A percentile compares a stretch with the other conserved stretches of the same genome.
Evolutionary conservation across 2,888 invertebrate genomes (phyloP).

Genomic region (Sycophila texana): DNA sequence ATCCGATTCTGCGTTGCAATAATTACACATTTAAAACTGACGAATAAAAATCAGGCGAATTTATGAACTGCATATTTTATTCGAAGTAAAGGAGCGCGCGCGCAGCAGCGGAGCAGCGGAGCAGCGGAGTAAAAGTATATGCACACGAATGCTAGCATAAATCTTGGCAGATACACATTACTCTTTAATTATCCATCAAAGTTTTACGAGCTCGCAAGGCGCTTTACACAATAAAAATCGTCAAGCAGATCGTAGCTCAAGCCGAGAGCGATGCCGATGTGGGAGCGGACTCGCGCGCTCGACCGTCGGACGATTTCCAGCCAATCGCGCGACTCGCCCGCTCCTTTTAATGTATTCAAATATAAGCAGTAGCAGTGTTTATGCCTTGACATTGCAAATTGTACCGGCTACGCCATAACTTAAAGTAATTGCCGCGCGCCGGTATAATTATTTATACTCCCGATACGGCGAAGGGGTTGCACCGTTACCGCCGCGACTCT

Average conservation of each 20-base stretch:
- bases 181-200: conserved; percentile 57
- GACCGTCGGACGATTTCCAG: conserved; percentile 49
- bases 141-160: conserved; percentile 48
- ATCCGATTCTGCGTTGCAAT: neutral
- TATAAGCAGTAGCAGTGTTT: conserved; percentile 76
- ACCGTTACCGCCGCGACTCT: conserved; percentile 53
- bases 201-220: conserved; percentile 58
- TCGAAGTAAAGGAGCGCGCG: conserved; percentile 6
- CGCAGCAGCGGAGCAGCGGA: conserved; percentile 1
- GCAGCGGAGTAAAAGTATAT: conserved; percentile 25
- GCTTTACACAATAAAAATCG: conserved; percentile 72
- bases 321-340: conserved; percentile 69
- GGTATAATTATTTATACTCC: conserved; percentile 75
- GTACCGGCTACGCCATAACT: conserved; percentile 75
- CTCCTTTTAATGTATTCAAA: conserved; percentile 75
- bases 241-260: conserved; percentile 74
- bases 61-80: conserved; percentile 47
- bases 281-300: conserved; percentile 59
- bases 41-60: conserved; percentile 37
- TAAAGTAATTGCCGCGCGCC: conserved; percentile 75
- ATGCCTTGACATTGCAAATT: conserved; percentile 76
- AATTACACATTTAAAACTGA: neutral
- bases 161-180: conserved; percentile 54
- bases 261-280: conserved; percentile 47
- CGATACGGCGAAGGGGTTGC: conserved; percentile 69